Evolutionary conservation across 2,113 vertebrate genomes (phyloP).

Genomic region (Mobula birostris): DNA sequence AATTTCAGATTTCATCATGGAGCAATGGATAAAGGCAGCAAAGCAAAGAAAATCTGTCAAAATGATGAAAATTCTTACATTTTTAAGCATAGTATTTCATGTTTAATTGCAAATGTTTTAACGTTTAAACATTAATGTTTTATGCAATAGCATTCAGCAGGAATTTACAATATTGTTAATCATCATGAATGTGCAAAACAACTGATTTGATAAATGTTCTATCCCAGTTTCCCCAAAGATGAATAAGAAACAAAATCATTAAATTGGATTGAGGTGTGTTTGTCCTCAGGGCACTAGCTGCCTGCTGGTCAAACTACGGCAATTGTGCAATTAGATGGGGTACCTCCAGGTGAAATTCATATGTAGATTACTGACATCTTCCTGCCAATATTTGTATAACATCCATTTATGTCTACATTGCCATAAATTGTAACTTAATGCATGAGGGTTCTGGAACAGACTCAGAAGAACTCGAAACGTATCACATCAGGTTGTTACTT

Average conservation of each 20-base stretch:
- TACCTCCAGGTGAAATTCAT: too few relatives aligned
- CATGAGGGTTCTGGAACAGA: too few relatives aligned
- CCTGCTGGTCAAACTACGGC: too few relatives aligned
- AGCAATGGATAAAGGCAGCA: neutral
- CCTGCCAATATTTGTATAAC: too few relatives aligned
- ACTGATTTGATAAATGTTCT: neutral
- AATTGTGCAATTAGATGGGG: too few relatives aligned
- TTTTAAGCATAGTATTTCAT: neutral
- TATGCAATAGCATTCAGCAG: neutral
- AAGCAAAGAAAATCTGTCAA: neutral
- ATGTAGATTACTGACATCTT: too few relatives aligned
- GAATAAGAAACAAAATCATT: neutral
- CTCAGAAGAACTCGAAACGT: too few relatives aligned
- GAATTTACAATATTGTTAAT: neutral
- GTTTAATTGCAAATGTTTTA: neutral
- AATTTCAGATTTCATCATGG: neutral
- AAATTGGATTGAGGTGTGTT: too few relatives aligned
- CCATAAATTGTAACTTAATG: too few relatives aligned
- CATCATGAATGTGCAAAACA: neutral
- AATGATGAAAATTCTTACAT: neutral
- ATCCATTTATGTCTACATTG: too few relatives aligned
- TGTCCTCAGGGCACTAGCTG: too few relatives aligned
- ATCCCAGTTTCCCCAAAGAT: neutral
- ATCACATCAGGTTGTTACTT: too few relatives aligned
- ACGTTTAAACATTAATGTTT: neutral